Conservation (phyloP, 1,140 invertebrate genomes). For the Acarapis woodi region DNA sequence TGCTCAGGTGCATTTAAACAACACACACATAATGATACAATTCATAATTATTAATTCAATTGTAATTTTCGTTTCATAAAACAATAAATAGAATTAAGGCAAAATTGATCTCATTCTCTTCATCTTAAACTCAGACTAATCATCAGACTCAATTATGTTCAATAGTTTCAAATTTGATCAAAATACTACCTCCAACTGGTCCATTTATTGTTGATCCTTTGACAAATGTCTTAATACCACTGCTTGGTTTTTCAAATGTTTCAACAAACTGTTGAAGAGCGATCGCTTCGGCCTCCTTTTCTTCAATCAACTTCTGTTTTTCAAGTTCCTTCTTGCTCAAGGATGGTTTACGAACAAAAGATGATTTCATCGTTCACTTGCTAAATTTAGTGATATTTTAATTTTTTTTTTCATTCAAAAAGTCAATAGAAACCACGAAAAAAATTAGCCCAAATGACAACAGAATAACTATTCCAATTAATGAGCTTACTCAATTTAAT, state of each 20-base stretch:
- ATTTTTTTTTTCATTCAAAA: too few species aligned
- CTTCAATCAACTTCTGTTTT: slow-evolving; percentile 10
- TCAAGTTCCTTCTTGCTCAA: slow-evolving; percentile 10
- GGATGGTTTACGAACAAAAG: background rate
- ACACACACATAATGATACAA: too few species aligned
- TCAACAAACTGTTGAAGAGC: slow-evolving; percentile 90
- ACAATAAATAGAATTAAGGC: background rate
- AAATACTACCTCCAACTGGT: slow-evolving; percentile 44
- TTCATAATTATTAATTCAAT: slow-evolving; percentile 1
- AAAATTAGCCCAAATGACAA: too few species aligned
- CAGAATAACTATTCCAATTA: too few species aligned
- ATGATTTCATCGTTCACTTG: slow-evolving; percentile 5
- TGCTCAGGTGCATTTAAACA: too few species aligned
- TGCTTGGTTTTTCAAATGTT: slow-evolving; percentile 68
- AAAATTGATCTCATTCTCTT: too few species aligned
- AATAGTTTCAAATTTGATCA: background rate
- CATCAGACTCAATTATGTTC: too few species aligned
- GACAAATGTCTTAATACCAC: slow-evolving; percentile 65
- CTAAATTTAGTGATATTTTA: too few species aligned
- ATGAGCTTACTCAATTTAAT: too few species aligned
- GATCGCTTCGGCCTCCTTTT: slow-evolving; percentile 21
- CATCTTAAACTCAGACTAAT: too few species aligned
- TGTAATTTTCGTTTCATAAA: background rate
- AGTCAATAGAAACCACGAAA: too few species aligned
- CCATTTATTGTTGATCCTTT: slow-evolving; percentile 88